phyloP scores from a whole-genome alignment of 2,113 vertebrate species.

The Turnix velox region DNA sequence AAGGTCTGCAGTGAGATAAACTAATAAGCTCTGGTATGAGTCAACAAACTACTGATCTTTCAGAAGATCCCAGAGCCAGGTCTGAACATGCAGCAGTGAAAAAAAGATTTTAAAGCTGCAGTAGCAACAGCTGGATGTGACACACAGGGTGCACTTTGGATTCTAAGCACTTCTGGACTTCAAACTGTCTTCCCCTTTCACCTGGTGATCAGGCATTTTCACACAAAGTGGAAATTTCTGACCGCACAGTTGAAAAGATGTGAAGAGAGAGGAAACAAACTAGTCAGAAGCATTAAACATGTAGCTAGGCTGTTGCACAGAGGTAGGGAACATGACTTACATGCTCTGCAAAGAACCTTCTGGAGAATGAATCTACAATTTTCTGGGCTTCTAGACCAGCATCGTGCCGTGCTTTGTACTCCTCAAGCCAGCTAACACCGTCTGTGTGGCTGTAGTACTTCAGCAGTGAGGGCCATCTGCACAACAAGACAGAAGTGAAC shows the following conservation, averaged over 20 bases:
- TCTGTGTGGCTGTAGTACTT: conserved; percentile 89
- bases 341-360: conserved; percentile 93
- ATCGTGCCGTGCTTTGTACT: conserved; percentile 87
- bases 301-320: background rate
- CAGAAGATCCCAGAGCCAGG: background rate
- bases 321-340: conserved; percentile 69
- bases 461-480: conserved; percentile 92
- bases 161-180: background rate
- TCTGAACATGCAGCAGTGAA: background rate
- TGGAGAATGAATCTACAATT: conserved; percentile 91
- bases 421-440: conserved; percentile 87
- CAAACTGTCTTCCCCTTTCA: background rate
- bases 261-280: background rate
- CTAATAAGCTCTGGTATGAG: background rate
- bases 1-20: background rate
- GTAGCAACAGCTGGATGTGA: background rate
- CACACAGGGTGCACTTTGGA: fast-evolving
- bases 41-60: background rate
- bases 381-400: conserved; percentile 87
- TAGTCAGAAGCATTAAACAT: background rate
- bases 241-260: background rate
- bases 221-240: background rate
- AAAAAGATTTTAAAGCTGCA: background rate
- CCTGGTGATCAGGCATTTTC: background rate
- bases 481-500: background rate